These are phyloP conservation scores for Phyto melanocephala DNA, from an alignment of 2,888 invertebrate genomes.

Conservation along the genomic window DNA sequence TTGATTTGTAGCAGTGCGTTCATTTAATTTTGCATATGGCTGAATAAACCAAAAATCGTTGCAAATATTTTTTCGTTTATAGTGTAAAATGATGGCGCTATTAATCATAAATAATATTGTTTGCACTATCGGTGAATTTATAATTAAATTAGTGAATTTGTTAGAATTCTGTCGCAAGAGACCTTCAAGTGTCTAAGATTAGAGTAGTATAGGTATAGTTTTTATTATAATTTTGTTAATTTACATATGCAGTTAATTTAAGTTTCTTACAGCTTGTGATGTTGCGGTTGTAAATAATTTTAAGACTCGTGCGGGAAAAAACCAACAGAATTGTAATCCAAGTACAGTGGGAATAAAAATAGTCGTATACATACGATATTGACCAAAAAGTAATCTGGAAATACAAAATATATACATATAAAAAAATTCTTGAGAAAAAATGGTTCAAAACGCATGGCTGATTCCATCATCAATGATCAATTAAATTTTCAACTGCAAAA, in stretches of 20 bases:
- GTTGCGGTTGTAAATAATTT: constrained; percentile 68
- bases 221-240: neutral
- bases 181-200: constrained; percentile 68
- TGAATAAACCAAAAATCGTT: constrained; percentile 72
- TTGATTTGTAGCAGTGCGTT: neutral
- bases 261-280: constrained; percentile 71
- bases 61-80: constrained; percentile 62
- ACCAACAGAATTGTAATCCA: constrained; percentile 64
- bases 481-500: too few relatives aligned
- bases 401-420: too few relatives aligned
- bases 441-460: too few relatives aligned
- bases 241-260: too few relatives aligned
- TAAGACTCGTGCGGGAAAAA: constrained; percentile 63
- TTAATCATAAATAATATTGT: constrained; percentile 72
- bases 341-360: constrained; percentile 67
- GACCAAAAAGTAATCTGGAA: constrained; percentile 65
- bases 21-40: constrained; percentile 45
- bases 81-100: constrained; percentile 70
- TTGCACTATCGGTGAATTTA: constrained; percentile 66
- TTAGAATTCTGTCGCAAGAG: constrained; percentile 66
- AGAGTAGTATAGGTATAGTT: neutral
- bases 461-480: too few relatives aligned
- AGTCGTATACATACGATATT: constrained; percentile 64
- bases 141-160: constrained; percentile 62
- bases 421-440: too few relatives aligned